Evolutionary conservation across 2,888 invertebrate genomes (phyloP).

Genomic region (Sarcophaga subvicina): DNA sequence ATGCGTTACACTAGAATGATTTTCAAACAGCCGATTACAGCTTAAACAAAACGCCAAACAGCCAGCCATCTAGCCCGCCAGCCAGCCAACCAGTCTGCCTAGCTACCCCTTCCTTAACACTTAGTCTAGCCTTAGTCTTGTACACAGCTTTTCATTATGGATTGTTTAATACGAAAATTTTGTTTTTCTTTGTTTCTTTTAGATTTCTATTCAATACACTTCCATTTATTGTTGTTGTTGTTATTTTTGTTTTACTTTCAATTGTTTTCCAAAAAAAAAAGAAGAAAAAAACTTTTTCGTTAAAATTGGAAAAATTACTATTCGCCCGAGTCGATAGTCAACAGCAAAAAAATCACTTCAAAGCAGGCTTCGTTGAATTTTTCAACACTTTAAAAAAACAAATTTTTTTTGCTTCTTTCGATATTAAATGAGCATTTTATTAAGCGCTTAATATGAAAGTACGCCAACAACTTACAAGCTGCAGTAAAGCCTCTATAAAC

Average conservation of each 20-base stretch:
- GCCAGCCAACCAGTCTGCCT: neutral
- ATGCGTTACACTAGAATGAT: slow-evolving; percentile 62
- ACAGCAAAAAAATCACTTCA: too few species aligned
- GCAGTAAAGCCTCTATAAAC: too few species aligned
- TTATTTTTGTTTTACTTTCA: too few species aligned
- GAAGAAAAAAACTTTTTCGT: too few species aligned
- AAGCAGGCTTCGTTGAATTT: too few species aligned
- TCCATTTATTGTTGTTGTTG: too few species aligned
- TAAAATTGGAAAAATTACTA: too few species aligned
- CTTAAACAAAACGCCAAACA: neutral
- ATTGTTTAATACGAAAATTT: neutral
- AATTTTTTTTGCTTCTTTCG: neutral
- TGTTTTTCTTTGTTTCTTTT: neutral
- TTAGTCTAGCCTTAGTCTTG: neutral
- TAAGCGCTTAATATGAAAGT: slow-evolving; percentile 31
- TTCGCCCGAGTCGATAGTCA: too few species aligned
- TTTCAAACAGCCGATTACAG: neutral
- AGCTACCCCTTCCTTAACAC: neutral
- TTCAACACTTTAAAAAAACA: too few species aligned
- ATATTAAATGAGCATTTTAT: slow-evolving; percentile 30
- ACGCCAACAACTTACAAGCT: neutral
- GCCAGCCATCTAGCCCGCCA: neutral
- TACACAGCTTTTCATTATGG: neutral
- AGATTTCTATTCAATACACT: neutral
- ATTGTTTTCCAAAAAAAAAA: too few species aligned